Evolutionary conservation across 2,797 vertebrate species (phyloP), one percentile per base, ranked within the genome.

Genomic region (Acanthopagrus latus): DNA sequence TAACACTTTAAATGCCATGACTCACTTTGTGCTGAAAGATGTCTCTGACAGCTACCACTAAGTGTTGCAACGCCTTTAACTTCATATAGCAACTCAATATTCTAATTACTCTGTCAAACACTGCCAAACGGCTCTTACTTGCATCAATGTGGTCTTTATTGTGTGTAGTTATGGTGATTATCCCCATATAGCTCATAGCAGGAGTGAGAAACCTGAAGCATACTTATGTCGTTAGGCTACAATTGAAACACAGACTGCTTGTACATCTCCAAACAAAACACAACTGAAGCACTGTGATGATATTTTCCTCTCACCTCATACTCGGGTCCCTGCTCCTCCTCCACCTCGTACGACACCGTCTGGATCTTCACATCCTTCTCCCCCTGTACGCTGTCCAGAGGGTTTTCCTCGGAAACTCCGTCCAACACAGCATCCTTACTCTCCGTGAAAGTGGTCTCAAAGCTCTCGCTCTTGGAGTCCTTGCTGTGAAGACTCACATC

Each of bases 401-500:
- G 87, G 25, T 74, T 91, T 0, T 95, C 95, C 0, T 71, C 8
- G 16, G 91, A 57, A 52, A 66, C 71, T 16, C 79, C 88, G 7
- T 90, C 91, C 64, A 52, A 14, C 68, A 90, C 95, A 0, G 85
- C 2, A 50, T 96, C 96, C 90, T 96, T 96, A 74, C 84, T 92
- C 90, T 97, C 97, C 0, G 91, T 96, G 92, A 98, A 98, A 56
- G 97, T 97, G 64, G 97, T 98, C 93, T 98, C 97, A 0, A 96
- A 97, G 92, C 95, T 97, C 84, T 96, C 97, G 3, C 71, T 93
- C 91, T 95, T 96, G 80, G 95, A 96, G 86, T 97, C 97, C 89
- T 96, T 97, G 91, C 94, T 94, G 84, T 96, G 96, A 56, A 96
- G 93, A 74, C 93, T 82, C 11, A 91, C 78, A 46, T 96, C 92